These are phyloP conservation scores for Seladonia tumulorum DNA, from an alignment of 2,888 invertebrate species.

Conservation along the genomic window DNA sequence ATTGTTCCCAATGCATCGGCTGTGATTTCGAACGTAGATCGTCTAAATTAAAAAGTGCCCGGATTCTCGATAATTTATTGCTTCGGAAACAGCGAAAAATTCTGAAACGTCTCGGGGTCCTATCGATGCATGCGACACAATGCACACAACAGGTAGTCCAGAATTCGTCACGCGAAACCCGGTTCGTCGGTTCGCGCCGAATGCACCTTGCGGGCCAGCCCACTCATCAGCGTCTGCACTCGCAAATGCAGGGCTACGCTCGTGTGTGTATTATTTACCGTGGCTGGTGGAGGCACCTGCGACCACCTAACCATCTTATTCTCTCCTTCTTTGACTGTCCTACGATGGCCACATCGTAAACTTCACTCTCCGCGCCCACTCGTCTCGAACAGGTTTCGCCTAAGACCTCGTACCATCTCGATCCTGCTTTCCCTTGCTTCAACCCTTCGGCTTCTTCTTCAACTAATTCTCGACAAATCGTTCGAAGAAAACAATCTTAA, in stretches of 20 bases:
- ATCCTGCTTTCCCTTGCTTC: slow-evolving; percentile 26
- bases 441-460: not conserved
- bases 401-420: slow-evolving; percentile 22
- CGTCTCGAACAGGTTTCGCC: slow-evolving; percentile 65
- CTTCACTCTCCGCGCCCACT: slow-evolving; percentile 64
- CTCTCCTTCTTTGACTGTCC: slow-evolving; percentile 57
- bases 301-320: slow-evolving; percentile 56
- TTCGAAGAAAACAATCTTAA: not conserved
- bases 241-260: slow-evolving; percentile 41
- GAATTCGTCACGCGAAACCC: slow-evolving; percentile 43
- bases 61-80: not conserved
- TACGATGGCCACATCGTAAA: slow-evolving; percentile 63
- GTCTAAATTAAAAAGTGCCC: not conserved
- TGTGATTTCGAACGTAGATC: not conserved
- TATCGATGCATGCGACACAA: not conserved
- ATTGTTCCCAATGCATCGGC: not conserved
- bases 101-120: not conserved
- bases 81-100: no score
- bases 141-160: not conserved
- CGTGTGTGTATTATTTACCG: slow-evolving; percentile 63
- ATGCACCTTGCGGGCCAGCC: slow-evolving; percentile 51
- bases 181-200: slow-evolving; percentile 17
- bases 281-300: slow-evolving; percentile 59
- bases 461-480: not conserved
- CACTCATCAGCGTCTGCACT: slow-evolving; percentile 40